Conservation (phyloP, 2,113 vertebrate genomes). For the Pongo pygmaeus region DNA sequence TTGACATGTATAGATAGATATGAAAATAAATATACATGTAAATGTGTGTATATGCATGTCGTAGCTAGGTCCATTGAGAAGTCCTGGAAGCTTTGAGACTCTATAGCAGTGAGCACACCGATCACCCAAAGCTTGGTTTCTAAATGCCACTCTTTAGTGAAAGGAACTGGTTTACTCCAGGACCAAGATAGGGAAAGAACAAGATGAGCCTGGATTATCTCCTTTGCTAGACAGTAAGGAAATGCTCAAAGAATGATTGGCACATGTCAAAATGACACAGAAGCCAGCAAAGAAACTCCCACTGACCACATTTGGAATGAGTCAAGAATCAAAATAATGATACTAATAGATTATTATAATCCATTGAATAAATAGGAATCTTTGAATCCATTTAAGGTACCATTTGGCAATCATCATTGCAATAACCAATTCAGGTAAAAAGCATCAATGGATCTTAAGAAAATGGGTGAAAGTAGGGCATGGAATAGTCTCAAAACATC, state of each 20-base stretch:
- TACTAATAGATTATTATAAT: not conserved
- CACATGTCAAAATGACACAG: not conserved
- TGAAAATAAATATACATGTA: not conserved
- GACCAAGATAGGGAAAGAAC: not conserved
- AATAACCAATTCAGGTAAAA: slow-evolving; percentile 11
- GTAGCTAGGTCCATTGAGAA: not conserved
- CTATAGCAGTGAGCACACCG: not conserved
- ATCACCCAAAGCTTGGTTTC: not conserved
- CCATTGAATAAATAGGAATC: not conserved
- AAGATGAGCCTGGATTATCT: not conserved
- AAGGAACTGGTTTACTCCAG: not conserved
- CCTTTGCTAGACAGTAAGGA: not conserved
- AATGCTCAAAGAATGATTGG: not conserved
- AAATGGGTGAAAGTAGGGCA: not conserved
- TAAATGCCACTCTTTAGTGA: not conserved
- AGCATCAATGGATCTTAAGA: not conserved
- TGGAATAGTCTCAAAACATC: not conserved
- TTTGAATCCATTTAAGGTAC: not conserved
- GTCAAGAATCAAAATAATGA: not conserved
- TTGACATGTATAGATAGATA: not conserved
- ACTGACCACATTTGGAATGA: not conserved
- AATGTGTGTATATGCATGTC: not conserved
- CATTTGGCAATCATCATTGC: not conserved
- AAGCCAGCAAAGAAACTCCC: not conserved
- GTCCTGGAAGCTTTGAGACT: not conserved